Base-by-base conservation (phyloP, 2,113 vertebrate species). In the Petromus typicus region DNA sequence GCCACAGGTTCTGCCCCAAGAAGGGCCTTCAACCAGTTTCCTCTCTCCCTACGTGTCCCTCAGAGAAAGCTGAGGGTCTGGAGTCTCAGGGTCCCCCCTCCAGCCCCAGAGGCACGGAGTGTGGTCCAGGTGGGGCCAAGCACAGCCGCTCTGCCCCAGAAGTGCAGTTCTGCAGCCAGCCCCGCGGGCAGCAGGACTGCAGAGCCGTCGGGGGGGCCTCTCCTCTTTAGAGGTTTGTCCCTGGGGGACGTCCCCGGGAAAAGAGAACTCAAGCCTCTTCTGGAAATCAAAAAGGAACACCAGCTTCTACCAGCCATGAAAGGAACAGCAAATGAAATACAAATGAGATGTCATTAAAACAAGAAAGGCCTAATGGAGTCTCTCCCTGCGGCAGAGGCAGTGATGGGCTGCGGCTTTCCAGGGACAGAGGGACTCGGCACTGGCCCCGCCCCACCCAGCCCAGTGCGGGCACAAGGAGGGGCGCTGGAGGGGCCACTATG, bases 211-310 rank as follows among this genome's bases (percentile, higher is more conserved):
- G 13, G 37, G 17, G 34, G 34, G 30, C 5, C 17, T 75, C 30
- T 86, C 37, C 20, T 80, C 86, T 57, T 54, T 61, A 27, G 45
- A 71, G 79, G 34, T 61, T 89, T 67, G 69, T 56, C 71, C 90
- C 30, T 0, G 12, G 89, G 81, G 71, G 25, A 43, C 22, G 78
- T 17, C 71, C 80, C 59, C 27, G 51, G 48, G 12, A 57, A 67
- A 71, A 91, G 93, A 95, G 76, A 86, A 69, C 89, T 2, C 0
- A 8, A 30, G 89, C 40, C 76, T 95, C 56, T 93, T 87, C 61
- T 79, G 4, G 63, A 81, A 95, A 97, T 97, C 96, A 93, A 92
- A 97, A 93, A 71, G 92, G 64, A 92, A 95, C 86, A 96, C 0
- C 79, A 1, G 73, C 76, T 86, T 71, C 80, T 25, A 64, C 73